These are phyloP conservation scores for Erynnis tages DNA, from an alignment of 2,888 invertebrate species.

Conservation along the genomic window DNA sequence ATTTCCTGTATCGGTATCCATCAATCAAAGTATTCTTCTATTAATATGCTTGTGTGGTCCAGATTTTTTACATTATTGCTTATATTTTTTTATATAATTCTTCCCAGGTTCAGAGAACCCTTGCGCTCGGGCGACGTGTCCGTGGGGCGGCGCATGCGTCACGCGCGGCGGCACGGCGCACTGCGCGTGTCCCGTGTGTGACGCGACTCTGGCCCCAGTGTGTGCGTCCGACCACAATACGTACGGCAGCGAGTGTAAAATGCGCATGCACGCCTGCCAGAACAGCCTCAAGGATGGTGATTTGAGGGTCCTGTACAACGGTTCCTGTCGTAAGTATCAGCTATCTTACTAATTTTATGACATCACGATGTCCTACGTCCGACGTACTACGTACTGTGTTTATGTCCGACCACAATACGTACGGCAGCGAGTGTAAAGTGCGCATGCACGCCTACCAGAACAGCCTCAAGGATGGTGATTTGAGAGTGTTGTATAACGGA, in stretches of 20 bases:
- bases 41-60: too few species aligned
- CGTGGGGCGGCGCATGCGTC: constrained; percentile 85
- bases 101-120: constrained; percentile 78
- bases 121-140: constrained; percentile 82
- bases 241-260: constrained; percentile 91
- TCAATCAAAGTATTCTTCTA: too few species aligned
- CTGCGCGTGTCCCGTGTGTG: constrained; percentile 88
- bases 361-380: too few species aligned
- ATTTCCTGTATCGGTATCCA: too few species aligned
- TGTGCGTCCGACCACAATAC: constrained; percentile 90
- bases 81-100: too few species aligned
- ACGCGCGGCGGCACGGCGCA: constrained; percentile 83
- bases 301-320: constrained; percentile 83
- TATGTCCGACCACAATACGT: constrained; percentile 89
- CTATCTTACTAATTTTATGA: neutral
- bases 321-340: constrained; percentile 71
- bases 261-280: constrained; percentile 90
- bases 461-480: constrained; percentile 84
- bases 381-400: too few species aligned
- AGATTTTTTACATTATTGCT: too few species aligned
- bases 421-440: constrained; percentile 91
- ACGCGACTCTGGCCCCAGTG: constrained; percentile 87
- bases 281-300: constrained; percentile 84
- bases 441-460: constrained; percentile 90
- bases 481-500: constrained; percentile 83